phyloP scores from a whole-genome alignment of 37 sponge, comb jelly and placozoan species.

The Spongilla lacustris region DNA sequence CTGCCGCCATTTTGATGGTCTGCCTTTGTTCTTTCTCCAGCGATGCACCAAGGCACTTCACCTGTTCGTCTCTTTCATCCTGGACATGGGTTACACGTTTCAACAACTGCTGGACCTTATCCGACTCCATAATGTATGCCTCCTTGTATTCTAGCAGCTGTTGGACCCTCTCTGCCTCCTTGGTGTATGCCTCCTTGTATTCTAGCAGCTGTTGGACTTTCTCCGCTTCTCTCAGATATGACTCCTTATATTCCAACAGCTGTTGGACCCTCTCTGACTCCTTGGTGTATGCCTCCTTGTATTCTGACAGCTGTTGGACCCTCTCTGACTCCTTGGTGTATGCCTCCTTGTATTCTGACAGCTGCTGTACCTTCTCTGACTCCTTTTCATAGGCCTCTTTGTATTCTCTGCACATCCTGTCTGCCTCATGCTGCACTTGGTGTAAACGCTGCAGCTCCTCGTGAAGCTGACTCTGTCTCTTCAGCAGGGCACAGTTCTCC shows the following conservation, averaged over 20 bases:
- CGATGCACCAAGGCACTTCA: neutral
- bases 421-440: neutral
- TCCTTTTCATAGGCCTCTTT: neutral
- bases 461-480: conserved; percentile 10
- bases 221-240: neutral
- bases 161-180: too few relatives aligned
- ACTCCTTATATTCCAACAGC: neutral
- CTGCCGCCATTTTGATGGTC: neutral
- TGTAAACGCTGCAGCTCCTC: conserved; percentile 6
- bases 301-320: neutral
- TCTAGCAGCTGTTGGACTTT: neutral
- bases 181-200: neutral
- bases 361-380: neutral
- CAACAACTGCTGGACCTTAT: neutral
- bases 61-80: neutral
- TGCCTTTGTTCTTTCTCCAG: conserved; percentile 6
- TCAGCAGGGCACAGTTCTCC: conserved; percentile 7
- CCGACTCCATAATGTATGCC: neutral
- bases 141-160: too few relatives aligned
- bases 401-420: neutral
- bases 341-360: neutral
- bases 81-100: neutral
- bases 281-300: neutral
- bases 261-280: neutral
- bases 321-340: neutral